Evolutionary conservation across 23 tunicate species (phyloP).

Genomic region (Oikopleura dioica): DNA sequence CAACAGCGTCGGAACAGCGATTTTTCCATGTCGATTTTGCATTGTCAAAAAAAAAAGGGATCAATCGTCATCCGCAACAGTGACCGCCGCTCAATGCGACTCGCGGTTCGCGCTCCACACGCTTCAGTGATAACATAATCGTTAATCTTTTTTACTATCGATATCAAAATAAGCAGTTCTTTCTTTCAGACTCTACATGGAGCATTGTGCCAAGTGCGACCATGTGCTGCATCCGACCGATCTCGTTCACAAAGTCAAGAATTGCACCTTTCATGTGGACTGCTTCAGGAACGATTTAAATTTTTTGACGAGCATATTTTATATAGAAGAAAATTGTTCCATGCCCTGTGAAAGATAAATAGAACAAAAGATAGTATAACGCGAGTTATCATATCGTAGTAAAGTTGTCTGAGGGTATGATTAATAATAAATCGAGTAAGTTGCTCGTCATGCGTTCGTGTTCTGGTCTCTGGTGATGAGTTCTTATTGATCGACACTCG

Average conservation of each 20-base stretch:
- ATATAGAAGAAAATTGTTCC: neutral
- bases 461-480: neutral
- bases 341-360: neutral
- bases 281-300: neutral
- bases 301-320: too few species aligned
- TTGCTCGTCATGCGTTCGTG: neutral
- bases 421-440: neutral
- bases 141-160: too few species aligned
- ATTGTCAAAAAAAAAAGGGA: too few species aligned
- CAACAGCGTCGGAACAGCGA: too few species aligned
- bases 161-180: too few species aligned
- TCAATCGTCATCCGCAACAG: too few species aligned
- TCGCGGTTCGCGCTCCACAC: too few species aligned
- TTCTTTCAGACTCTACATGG: neutral
- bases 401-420: neutral
- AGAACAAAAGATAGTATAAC: too few species aligned
- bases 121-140: too few species aligned
- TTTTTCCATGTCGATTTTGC: too few species aligned
- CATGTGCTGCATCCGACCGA: neutral
- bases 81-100: too few species aligned
- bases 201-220: neutral
- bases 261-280: neutral
- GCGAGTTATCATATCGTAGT: too few species aligned
- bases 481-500: neutral
- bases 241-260: neutral